A percentile compares a stretch with the other conserved stretches of the same genome.
Conservation (phyloP, 2,113 vertebrate species). For the Sinocyclocheilus rhinocerous region DNA sequence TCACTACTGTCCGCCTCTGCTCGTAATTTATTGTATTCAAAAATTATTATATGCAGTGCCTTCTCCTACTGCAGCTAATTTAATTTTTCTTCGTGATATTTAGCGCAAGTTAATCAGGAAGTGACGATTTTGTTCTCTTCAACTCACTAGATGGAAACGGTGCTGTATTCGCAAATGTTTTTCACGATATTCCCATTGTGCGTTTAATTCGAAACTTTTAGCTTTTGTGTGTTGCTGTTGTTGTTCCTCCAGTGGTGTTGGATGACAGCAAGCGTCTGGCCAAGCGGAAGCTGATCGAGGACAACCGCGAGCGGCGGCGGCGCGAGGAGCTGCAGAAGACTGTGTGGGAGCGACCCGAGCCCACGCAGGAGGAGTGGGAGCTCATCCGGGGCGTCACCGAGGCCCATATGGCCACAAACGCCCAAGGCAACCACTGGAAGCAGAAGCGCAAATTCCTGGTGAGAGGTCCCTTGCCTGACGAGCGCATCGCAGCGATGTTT, state of each 20-base stretch:
- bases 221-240: neutral
- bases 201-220: neutral
- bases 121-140: no score
- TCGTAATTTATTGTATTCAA: no score
- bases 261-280: slow-evolving; percentile 95
- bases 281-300: slow-evolving; percentile 95
- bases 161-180: no score
- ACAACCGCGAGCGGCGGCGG: slow-evolving; percentile 91
- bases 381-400: slow-evolving; percentile 94
- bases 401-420: slow-evolving; percentile 95
- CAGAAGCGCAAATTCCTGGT: slow-evolving; percentile 99
- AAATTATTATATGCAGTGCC: no score
- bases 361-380: slow-evolving; percentile 94
- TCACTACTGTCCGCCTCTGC: no score
- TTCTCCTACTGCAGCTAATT: no score
- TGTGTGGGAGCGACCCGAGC: slow-evolving; percentile 88
- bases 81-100: no score
- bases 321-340: slow-evolving; percentile 91
- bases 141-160: no score
- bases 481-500: slow-evolving; percentile 32
- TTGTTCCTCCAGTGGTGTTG: slow-evolving; percentile 86
- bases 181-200: neutral
- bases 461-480: slow-evolving; percentile 64
- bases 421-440: slow-evolving; percentile 98
- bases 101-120: no score